Evolutionary conservation across 2,797 vertebrate genomes (phyloP).

Genomic region (Rachycentron canadum): DNA sequence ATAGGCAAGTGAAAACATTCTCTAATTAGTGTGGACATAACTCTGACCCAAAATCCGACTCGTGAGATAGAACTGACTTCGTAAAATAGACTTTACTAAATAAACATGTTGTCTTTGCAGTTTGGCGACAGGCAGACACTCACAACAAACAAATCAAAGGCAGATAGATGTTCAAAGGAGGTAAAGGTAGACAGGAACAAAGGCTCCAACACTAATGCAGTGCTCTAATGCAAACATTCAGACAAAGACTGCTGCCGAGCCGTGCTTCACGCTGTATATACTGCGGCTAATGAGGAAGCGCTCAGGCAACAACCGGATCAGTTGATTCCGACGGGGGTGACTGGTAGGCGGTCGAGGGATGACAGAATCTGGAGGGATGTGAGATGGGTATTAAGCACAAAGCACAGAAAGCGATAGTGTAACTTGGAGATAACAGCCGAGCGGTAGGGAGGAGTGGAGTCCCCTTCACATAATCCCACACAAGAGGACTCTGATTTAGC

Average conservation of each 20-base stretch:
- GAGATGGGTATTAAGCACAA: neutral
- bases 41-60: neutral
- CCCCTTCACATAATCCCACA: neutral
- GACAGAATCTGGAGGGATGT: neutral
- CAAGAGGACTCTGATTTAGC: neutral
- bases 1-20: neutral
- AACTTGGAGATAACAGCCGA: no score
- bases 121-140: neutral
- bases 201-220: neutral
- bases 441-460: neutral
- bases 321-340: neutral
- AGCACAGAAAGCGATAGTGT: neutral
- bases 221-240: neutral
- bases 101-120: neutral
- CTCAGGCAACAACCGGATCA: neutral
- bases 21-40: neutral
- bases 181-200: neutral
- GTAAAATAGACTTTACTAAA: neutral
- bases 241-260: neutral
- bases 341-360: neutral
- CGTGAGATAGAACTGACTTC: neutral
- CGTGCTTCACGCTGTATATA: neutral
- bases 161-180: conserved; percentile 10
- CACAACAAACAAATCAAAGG: conserved; percentile 22
- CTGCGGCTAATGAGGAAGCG: conserved; percentile 1